A percentile compares a stretch with the other conserved stretches of the same genome.
phyloP scores from a whole-genome alignment of 1,140 invertebrate species.

The Potamilus streckersoni region DNA sequence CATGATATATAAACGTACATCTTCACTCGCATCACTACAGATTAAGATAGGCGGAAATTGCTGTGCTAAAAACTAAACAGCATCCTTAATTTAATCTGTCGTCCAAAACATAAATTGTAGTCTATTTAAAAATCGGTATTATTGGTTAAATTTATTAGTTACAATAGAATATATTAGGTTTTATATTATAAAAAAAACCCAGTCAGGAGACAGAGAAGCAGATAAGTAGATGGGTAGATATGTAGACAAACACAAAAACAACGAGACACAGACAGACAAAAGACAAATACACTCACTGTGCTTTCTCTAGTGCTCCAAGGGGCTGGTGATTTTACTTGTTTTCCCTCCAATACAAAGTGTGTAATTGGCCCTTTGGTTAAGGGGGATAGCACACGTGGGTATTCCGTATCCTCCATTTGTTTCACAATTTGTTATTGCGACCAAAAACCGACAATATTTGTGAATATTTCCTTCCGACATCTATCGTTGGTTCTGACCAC shows the following conservation, averaged over 20 bases:
- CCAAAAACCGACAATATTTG: neutral
- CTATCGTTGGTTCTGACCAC: neutral
- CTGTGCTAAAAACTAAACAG: too few species aligned
- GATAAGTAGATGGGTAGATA: neutral
- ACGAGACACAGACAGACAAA: neutral
- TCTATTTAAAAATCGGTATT: too few species aligned
- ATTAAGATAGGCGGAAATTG: too few species aligned
- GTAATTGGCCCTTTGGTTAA: slow-evolving; percentile 28
- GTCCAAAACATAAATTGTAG: too few species aligned
- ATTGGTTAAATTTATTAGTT: too few species aligned
- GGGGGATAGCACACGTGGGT: slow-evolving; percentile 24
- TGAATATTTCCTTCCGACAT: neutral
- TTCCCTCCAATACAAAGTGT: slow-evolving; percentile 32
- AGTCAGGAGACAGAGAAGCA: too few species aligned
- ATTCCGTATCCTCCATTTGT: slow-evolving; percentile 21
- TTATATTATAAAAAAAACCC: too few species aligned
- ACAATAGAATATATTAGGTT: too few species aligned
- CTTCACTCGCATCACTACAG: too few species aligned
- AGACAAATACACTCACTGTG: neutral
- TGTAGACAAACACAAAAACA: neutral
- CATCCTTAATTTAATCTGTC: too few species aligned
- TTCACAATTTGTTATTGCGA: slow-evolving; percentile 5
- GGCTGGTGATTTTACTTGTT: slow-evolving; percentile 24
- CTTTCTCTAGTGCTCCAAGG: slow-evolving; percentile 1
- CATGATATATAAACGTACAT: too few species aligned